Percentiles rank a stretch among this genome's conserved stretches.
Evolutionary conservation across 2,888 invertebrate genomes (phyloP).

Genomic region (Drosophila pegasa): DNA sequence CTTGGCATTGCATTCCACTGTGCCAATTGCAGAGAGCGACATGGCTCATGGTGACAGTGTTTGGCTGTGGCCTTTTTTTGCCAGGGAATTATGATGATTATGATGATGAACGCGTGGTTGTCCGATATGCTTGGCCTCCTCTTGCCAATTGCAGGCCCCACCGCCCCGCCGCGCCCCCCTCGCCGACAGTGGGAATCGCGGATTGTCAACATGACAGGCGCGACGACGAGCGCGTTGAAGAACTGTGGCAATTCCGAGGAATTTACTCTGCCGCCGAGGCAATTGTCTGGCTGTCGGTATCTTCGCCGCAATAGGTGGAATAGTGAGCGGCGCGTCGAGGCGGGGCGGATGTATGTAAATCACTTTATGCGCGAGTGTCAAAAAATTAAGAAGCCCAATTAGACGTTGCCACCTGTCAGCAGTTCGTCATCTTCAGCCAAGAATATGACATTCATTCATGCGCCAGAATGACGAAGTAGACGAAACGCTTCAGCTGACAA

Average conservation of each 20-base stretch:
- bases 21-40: slow-evolving; percentile 30
- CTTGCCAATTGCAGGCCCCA: slow-evolving; percentile 63
- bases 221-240: slow-evolving; percentile 28
- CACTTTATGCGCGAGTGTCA: slow-evolving; percentile 72
- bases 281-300: slow-evolving; percentile 61
- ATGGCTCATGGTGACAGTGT: slow-evolving; percentile 46
- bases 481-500: slow-evolving; percentile 60
- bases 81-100: slow-evolving; percentile 83
- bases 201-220: slow-evolving; percentile 59
- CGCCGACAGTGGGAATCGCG: slow-evolving; percentile 28
- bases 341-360: slow-evolving; percentile 51
- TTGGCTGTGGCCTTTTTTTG: slow-evolving; percentile 47
- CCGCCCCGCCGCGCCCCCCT: not conserved
- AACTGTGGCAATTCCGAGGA: slow-evolving; percentile 64
- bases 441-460: slow-evolving; percentile 81
- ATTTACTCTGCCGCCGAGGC: slow-evolving; percentile 61
- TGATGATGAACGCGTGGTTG: slow-evolving; percentile 81
- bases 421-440: slow-evolving; percentile 83
- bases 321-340: slow-evolving; percentile 18
- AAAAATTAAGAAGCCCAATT: slow-evolving; percentile 84
- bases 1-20: slow-evolving; percentile 35
- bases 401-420: slow-evolving; percentile 85
- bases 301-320: not conserved
- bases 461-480: slow-evolving; percentile 67
- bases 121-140: slow-evolving; percentile 70